These are phyloP conservation scores for Falco columbarius DNA, from an alignment of 2,797 vertebrate species.

Conservation along the genomic window DNA sequence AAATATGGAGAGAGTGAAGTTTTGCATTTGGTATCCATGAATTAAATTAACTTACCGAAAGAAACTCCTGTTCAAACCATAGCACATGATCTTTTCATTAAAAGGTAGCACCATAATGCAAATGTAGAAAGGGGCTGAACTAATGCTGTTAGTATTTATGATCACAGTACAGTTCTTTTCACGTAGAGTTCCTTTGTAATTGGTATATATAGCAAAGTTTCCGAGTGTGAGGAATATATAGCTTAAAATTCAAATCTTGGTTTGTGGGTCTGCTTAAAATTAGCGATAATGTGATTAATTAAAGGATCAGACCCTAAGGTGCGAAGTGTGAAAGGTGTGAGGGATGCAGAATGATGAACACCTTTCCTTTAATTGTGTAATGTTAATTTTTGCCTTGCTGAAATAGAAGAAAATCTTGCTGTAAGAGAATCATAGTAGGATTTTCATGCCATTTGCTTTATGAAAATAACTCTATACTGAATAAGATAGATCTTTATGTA, in stretches of 20 bases:
- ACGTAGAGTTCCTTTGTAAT: background rate
- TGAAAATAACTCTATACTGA: background rate
- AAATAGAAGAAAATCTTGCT: background rate
- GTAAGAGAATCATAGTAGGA: background rate
- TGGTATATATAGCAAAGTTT: background rate
- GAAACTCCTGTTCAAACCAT: background rate
- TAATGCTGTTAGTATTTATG: background rate
- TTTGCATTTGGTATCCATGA: background rate
- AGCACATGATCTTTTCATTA: background rate
- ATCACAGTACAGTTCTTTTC: background rate
- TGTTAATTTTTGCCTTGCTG: background rate
- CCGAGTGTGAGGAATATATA: background rate
- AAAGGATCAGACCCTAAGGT: background rate
- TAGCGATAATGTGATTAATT: background rate
- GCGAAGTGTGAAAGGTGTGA: background rate
- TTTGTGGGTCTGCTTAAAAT: background rate
- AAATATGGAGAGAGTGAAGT: background rate
- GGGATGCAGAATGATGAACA: background rate
- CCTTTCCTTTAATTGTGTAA: background rate
- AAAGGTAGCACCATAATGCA: background rate
- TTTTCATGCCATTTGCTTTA: background rate
- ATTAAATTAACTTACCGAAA: conserved; percentile 3
- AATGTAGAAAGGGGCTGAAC: background rate
- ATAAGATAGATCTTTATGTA: background rate
- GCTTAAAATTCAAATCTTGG: background rate